Percentiles rank a stretch among this genome's conserved stretches.
These are phyloP conservation scores for Bombus confusus DNA, from an alignment of 1,140 invertebrate species.

Conservation along the genomic window DNA sequence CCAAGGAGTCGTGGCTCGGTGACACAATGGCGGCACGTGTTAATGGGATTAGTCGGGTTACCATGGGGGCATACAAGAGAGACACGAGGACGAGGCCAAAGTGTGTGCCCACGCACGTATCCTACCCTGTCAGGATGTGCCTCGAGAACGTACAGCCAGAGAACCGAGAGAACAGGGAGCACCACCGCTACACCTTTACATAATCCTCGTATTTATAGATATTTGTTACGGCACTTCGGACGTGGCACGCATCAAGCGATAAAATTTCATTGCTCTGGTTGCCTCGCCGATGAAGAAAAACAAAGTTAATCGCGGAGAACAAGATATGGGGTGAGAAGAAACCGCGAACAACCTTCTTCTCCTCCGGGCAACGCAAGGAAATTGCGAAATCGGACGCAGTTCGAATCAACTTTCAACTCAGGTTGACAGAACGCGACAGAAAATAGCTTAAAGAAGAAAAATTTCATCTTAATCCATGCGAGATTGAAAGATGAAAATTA, in stretches of 20 bases:
- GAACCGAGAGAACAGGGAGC: neutral
- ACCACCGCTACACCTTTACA: constrained; percentile 42
- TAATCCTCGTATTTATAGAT: constrained; percentile 51
- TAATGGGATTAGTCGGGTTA: constrained; percentile 76
- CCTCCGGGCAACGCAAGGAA: neutral
- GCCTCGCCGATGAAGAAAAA: neutral
- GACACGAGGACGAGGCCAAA: constrained; percentile 65
- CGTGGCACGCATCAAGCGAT: constrained; percentile 45
- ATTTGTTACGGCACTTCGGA: constrained; percentile 31
- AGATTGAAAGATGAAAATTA: no score
- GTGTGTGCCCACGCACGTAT: constrained; percentile 69
- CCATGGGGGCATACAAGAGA: constrained; percentile 60
- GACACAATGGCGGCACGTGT: constrained; percentile 76
- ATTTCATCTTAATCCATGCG: no score
- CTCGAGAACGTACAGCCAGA: neutral
- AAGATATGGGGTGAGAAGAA: no score
- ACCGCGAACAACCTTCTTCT: neutral
- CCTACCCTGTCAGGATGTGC: constrained; percentile 44
- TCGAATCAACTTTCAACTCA: no score
- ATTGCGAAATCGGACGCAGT: no score
- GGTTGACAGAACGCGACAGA: no score
- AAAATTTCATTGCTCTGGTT: constrained; percentile 37
- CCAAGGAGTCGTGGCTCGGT: constrained; percentile 66
- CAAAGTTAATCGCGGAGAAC: constrained; percentile 13
- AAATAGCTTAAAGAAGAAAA: no score